These are phyloP conservation scores for Hemicordylus capensis DNA, from an alignment of 2,113 vertebrate species.

Conservation along the genomic window DNA sequence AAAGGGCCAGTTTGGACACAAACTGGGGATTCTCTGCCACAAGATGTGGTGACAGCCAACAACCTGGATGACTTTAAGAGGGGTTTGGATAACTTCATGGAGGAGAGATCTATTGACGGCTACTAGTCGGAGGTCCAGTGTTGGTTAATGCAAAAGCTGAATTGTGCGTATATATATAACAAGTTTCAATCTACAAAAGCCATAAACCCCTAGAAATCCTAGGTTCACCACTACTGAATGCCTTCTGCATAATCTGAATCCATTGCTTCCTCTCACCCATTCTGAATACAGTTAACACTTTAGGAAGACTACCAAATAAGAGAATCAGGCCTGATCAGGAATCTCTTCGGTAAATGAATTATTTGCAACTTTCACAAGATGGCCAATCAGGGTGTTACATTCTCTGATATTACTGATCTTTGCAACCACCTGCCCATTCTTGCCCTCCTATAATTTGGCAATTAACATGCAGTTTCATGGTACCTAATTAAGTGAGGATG, in stretches of 20 bases:
- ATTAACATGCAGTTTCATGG: conserved; percentile 70
- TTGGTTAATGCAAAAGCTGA: neutral
- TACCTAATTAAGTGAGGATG: conserved; percentile 71
- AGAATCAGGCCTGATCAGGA: conserved; percentile 6
- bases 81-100: too few relatives aligned
- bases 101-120: too few relatives aligned
- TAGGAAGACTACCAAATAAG: fast-evolving
- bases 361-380: neutral
- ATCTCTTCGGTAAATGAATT: neutral
- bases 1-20: neutral
- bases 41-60: too few relatives aligned
- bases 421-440: conserved; percentile 49
- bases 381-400: conserved; percentile 5
- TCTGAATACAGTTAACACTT: neutral
- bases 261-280: neutral
- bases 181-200: neutral
- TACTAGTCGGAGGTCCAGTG: neutral
- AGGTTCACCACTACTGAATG: neutral
- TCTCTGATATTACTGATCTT: conserved; percentile 33
- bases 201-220: neutral
- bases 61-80: too few relatives aligned
- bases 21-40: too few relatives aligned
- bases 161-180: neutral
- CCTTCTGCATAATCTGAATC: neutral
- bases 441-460: conserved; percentile 57